Evolutionary conservation across 2,888 invertebrate species (phyloP), one percentile per base, ranked within the genome.

Genomic region (Cetonia aurata): DNA sequence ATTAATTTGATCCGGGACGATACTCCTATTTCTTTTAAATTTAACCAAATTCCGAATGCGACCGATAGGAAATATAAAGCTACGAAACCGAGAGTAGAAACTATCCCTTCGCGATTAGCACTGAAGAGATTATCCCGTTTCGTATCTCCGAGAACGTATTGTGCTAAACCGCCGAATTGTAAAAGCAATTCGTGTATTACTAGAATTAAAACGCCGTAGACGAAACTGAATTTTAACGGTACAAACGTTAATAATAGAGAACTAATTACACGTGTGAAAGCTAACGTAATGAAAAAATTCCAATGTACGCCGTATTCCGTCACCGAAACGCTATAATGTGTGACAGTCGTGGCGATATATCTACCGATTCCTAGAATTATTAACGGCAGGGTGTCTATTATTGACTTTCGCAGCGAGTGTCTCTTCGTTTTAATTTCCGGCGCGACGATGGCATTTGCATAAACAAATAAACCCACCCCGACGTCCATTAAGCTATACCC

Each of bases 211-310:
- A 90, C 77, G 60, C 92, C 89, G 41, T 89, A 83, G 6, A 88
- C 71, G 59, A 91, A 85, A 19, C 90, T 82, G 56, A 86, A 85
- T 48, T 85, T 82, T 0, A 88, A 83, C 42, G 86, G 83, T 1
- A 91, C 82, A 9, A 88, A 82, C 59, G 85, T 87, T 55, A 92
- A 84, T 50, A 93, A 78, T 8, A 90, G 74, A 0, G 90, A 90
- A 46, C 92, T 91, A 17, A 93, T 79, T 0, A 95, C 81, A 85
- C 95, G 96, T 15, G 96, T 92, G 48, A 92, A 85, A 1, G 95
- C 96, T 69, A 99, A 85, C 0, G 98, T 98, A 75, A 97, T 92
- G 84, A 99, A 99, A 83, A 99, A 99, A 85, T 99, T 99, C 95
- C 98, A 97, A 83, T 99, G 98, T 0, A 92, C 88, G 0, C 99